phyloP scores from a whole-genome alignment of 2,888 invertebrate genomes.

The Chaetoderma sp. region DNA sequence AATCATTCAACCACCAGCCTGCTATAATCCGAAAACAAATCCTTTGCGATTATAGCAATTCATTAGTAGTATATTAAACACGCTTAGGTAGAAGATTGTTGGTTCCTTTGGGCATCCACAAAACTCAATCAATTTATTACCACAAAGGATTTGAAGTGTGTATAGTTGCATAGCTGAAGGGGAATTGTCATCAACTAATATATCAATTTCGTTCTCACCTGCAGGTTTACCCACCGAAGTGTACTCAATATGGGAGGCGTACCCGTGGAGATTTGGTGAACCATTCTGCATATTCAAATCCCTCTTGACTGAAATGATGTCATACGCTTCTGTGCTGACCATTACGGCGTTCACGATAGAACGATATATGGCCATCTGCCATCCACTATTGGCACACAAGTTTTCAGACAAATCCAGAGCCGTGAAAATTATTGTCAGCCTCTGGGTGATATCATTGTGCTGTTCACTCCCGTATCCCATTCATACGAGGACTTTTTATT shows the following conservation, averaged over 20 bases:
- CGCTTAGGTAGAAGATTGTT: too few relatives aligned
- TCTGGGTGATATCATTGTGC: conserved; percentile 83
- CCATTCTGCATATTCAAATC: conserved; percentile 70
- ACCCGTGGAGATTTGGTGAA: conserved; percentile 69
- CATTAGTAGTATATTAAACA: too few relatives aligned
- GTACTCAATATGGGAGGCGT: conserved; percentile 70
- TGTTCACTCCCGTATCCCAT: conserved; percentile 74
- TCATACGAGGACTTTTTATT: conserved; percentile 55
- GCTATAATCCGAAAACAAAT: too few relatives aligned
- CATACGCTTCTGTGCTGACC: conserved; percentile 90
- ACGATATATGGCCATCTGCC: conserved; percentile 89
- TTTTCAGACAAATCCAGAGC: conserved; percentile 88
- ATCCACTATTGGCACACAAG: conserved; percentile 84
- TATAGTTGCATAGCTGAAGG: too few relatives aligned
- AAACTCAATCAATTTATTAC: too few relatives aligned
- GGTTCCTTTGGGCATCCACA: too few relatives aligned
- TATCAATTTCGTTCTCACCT: conserved; percentile 31
- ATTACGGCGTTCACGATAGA: conserved; percentile 93
- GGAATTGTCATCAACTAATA: neutral
- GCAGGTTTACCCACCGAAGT: conserved; percentile 70
- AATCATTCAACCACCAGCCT: too few relatives aligned
- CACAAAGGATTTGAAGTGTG: too few relatives aligned
- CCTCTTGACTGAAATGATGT: conserved; percentile 75
- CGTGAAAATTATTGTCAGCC: conserved; percentile 79
- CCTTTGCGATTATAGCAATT: too few relatives aligned